Percentiles rank a stretch among this genome's conserved stretches.
Conservation (phyloP, 2,797 vertebrate genomes). For the Tympanoctomys barrerae region DNA sequence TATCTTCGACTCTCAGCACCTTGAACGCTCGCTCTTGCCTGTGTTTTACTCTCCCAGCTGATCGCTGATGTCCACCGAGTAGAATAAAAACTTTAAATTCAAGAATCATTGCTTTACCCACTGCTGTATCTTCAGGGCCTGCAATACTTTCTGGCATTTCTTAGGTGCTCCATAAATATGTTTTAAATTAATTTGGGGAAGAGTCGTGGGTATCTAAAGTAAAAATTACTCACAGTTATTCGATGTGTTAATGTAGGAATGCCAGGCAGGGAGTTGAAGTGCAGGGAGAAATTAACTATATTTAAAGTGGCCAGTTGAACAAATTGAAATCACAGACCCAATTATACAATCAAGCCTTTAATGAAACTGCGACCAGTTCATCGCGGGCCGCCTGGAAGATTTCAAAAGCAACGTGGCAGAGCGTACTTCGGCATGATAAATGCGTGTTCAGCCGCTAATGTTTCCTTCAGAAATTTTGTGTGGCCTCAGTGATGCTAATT, state of each 20-base stretch:
- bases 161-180: neutral
- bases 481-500: constrained; percentile 81
- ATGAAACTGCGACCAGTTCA: constrained; percentile 66
- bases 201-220: neutral
- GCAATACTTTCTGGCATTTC: neutral
- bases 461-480: constrained; percentile 79
- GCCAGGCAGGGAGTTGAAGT: constrained; percentile 37
- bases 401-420: constrained; percentile 77
- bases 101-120: neutral
- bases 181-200: neutral
- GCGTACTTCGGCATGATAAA: constrained; percentile 84
- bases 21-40: neutral
- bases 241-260: neutral
- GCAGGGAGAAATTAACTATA: constrained; percentile 68
- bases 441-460: constrained; percentile 78
- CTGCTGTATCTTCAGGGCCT: neutral
- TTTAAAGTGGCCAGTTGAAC: constrained; percentile 79
- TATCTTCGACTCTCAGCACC: neutral
- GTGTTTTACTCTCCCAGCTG: neutral
- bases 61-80: neutral
- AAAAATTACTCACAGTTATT: constrained; percentile 30
- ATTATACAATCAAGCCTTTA: constrained; percentile 71
- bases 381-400: constrained; percentile 59
- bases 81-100: neutral
- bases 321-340: constrained; percentile 79